Evolutionary conservation across 2,113 vertebrate species (phyloP).

Genomic region (Tenrec ecaudatus): DNA sequence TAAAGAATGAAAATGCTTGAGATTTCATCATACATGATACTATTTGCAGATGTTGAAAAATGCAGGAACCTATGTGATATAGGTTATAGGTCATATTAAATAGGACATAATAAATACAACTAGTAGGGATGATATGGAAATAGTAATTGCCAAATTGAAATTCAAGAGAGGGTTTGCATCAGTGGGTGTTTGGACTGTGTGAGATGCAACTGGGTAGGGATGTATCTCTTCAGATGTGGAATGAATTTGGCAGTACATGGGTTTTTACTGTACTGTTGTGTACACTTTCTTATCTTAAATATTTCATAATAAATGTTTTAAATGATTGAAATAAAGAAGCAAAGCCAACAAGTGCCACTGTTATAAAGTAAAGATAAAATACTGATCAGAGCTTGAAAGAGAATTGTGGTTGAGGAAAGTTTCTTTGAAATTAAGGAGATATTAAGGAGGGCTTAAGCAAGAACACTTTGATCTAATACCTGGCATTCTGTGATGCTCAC

Average conservation of each 20-base stretch:
- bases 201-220: neutral
- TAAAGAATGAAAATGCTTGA: neutral
- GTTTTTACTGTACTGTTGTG: neutral
- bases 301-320: constrained; percentile 12
- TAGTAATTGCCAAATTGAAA: constrained; percentile 5
- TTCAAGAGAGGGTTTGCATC: neutral
- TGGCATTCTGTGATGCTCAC: too few species aligned
- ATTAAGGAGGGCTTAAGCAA: too few species aligned
- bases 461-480: too few species aligned
- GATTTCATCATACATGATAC: neutral
- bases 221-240: neutral
- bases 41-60: constrained; percentile 17
- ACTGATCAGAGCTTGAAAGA: neutral
- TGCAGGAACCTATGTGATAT: neutral
- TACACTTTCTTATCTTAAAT: neutral
- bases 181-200: neutral
- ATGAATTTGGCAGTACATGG: neutral
- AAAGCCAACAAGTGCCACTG: neutral
- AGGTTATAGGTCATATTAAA: too few species aligned
- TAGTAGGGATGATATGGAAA: neutral
- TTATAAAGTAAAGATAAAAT: neutral
- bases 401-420: neutral
- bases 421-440: neutral
- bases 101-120: neutral
- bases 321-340: constrained; percentile 17